These are phyloP conservation scores for Papilio polyxenes DNA, from an alignment of 1,140 invertebrate species.

Conservation along the genomic window DNA sequence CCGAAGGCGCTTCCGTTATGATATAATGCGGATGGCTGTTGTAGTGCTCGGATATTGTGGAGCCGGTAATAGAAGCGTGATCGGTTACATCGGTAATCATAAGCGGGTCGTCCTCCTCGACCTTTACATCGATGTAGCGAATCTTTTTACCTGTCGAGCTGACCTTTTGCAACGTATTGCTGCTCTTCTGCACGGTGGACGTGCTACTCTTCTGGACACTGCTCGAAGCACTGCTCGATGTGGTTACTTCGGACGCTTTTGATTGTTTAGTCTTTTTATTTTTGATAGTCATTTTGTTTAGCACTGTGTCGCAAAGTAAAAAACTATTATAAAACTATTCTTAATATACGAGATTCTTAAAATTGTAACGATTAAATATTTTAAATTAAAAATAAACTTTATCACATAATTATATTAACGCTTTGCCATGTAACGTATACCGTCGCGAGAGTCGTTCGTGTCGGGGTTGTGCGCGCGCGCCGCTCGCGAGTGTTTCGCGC, in stretches of 20 bases:
- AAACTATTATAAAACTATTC: conserved; percentile 50
- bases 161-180: conserved; percentile 75
- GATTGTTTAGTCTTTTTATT: conserved; percentile 80
- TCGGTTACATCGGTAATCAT: conserved; percentile 80
- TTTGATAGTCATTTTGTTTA: conserved; percentile 79
- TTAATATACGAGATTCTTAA: conserved; percentile 66
- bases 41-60: conserved; percentile 77
- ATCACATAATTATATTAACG: conserved; percentile 67
- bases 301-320: conserved; percentile 54
- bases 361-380: conserved; percentile 67
- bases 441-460: conserved; percentile 79
- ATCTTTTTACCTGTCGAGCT: conserved; percentile 78
- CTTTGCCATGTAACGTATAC: conserved; percentile 70
- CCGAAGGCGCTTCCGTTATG: conserved; percentile 79
- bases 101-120: conserved; percentile 79
- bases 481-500: conserved; percentile 71
- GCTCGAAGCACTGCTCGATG: conserved; percentile 69
- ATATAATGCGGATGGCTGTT: conserved; percentile 79
- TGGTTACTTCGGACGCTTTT: conserved; percentile 69
- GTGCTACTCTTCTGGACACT: conserved; percentile 74
- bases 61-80: conserved; percentile 75
- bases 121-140: conserved; percentile 79
- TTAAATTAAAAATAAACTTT: conserved; percentile 58
- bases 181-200: conserved; percentile 69
- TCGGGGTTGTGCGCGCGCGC: conserved; percentile 73